Percentiles rank a stretch among this genome's conserved stretches.
Conservation (phyloP, 2,888 invertebrate genomes). For the Eudemis profundana region DNA sequence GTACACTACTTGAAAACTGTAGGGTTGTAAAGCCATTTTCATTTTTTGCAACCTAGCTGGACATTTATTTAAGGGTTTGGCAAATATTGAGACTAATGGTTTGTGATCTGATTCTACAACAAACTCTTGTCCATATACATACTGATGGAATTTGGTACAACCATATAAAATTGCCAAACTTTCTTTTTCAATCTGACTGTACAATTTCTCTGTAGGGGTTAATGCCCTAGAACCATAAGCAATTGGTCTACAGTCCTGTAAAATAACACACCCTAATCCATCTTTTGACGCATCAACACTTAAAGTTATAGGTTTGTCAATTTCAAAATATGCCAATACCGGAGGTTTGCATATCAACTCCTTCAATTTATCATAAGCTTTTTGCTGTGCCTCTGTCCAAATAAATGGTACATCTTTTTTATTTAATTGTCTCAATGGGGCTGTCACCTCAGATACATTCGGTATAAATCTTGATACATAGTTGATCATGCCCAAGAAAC, state of each 20-base stretch:
- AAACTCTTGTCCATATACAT: conserved; percentile 32
- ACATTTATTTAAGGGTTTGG: conserved; percentile 5
- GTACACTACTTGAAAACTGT: conserved; percentile 9
- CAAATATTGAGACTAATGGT: conserved; percentile 10
- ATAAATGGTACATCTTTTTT: conserved; percentile 16
- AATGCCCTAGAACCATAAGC: conserved; percentile 28
- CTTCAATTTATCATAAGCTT: conserved; percentile 6
- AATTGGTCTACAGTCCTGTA: conserved; percentile 3
- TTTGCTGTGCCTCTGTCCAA: not conserved
- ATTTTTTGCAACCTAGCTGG: conserved; percentile 2
- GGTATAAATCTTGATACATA: conserved; percentile 21
- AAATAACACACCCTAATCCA: conserved; percentile 25
- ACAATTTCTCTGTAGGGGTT: conserved; percentile 19
- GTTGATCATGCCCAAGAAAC: conserved; percentile 5
- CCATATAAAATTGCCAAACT: conserved; percentile 34
- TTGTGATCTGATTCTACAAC: conserved; percentile 21
- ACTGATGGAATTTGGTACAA: conserved; percentile 41
- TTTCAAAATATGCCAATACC: conserved; percentile 2
- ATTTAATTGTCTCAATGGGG: conserved; percentile 3
- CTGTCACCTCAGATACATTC: not conserved
- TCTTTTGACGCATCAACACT: conserved; percentile 28
- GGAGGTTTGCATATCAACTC: conserved; percentile 5
- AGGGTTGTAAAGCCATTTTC: conserved; percentile 5
- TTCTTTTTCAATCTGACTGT: conserved; percentile 41
- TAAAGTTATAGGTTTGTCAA: not conserved